A percentile compares a stretch with the other conserved stretches of the same genome.
Evolutionary conservation across 2,888 invertebrate genomes (phyloP).

Genomic region (Mythimna impura): DNA sequence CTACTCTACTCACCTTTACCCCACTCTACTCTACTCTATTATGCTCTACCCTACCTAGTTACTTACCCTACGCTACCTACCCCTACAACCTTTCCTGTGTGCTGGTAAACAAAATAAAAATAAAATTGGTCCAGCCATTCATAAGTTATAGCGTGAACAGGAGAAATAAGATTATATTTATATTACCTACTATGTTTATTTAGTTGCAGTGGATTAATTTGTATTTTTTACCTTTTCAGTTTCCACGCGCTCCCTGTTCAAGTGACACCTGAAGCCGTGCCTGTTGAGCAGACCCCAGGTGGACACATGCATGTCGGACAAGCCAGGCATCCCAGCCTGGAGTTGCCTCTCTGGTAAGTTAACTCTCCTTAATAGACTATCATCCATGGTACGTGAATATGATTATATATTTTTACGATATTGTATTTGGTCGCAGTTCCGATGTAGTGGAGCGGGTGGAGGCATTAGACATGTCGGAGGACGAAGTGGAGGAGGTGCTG

Average conservation of each 20-base stretch:
- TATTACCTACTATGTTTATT: background rate
- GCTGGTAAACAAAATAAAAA: too few species aligned
- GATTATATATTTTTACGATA: background rate
- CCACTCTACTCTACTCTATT: too few species aligned
- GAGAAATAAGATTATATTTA: too few species aligned
- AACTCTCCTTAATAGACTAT: background rate
- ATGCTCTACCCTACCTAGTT: too few species aligned
- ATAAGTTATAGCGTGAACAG: too few species aligned
- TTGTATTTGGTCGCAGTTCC: background rate
- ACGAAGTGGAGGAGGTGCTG: background rate
- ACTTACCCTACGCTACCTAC: too few species aligned
- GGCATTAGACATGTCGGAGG: constrained; percentile 1
- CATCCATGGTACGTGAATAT: background rate
- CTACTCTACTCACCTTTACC: too few species aligned
- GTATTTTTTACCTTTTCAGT: background rate
- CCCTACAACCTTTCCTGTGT: too few species aligned
- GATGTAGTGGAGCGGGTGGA: constrained; percentile 3
- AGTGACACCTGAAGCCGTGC: background rate
- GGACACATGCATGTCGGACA: background rate
- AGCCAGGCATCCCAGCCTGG: background rate
- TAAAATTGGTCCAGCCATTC: too few species aligned
- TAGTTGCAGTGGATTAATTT: background rate
- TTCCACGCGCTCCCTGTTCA: background rate
- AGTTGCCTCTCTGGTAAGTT: background rate
- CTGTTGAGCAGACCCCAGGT: background rate